phyloP scores from a whole-genome alignment of 2,797 vertebrate species.

The Peromyscus attwateri region DNA sequence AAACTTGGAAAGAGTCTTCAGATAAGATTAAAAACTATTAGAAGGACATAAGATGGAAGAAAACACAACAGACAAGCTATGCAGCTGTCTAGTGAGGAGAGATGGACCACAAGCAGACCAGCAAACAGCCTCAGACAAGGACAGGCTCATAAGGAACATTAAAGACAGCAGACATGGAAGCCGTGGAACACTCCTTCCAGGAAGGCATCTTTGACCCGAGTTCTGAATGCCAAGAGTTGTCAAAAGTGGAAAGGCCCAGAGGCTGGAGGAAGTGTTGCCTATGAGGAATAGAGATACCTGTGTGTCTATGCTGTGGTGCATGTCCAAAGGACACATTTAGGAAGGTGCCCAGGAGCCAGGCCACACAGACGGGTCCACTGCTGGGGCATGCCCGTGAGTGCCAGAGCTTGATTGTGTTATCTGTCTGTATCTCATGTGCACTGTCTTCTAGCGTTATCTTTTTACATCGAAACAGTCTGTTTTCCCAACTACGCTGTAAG shows the following conservation, averaged over 20 bases:
- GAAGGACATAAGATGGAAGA: background rate
- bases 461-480: constrained; percentile 17
- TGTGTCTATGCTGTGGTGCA: background rate
- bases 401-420: background rate
- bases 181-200: background rate
- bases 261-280: background rate
- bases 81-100: background rate
- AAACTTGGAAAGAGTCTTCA: background rate
- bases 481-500: background rate
- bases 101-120: background rate
- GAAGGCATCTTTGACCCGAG: background rate
- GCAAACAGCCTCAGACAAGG: background rate
- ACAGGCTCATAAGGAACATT: background rate
- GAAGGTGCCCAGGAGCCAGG: background rate
- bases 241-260: background rate
- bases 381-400: background rate
- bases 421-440: background rate
- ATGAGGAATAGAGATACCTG: background rate
- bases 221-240: background rate
- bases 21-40: background rate
- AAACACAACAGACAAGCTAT: background rate
- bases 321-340: background rate
- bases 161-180: no score
- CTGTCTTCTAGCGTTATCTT: background rate
- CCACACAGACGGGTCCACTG: background rate